Base-by-base conservation (phyloP, 1,140 invertebrate species). In the Saxidomus purpurata region DNA sequence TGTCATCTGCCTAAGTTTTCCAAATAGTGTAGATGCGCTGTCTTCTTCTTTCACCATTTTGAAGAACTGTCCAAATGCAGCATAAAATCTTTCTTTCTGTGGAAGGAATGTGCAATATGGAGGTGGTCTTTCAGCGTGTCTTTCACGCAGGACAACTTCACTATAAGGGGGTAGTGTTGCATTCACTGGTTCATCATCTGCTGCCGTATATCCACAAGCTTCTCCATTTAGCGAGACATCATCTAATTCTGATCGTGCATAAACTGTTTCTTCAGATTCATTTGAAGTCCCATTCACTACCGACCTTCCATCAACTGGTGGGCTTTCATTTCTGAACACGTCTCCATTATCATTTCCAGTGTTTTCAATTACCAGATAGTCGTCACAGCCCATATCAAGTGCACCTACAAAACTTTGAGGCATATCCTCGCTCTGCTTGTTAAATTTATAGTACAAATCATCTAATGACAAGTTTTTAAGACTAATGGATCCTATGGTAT, bases 1-100 rank as follows among this genome's bases (percentile, higher is more conserved):
- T 1, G 87, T 89, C 47, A 89, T 77, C 19, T 89, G 79, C 17
- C 87, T 67, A 15, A 89, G 67, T 34, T 89, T 89, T 31, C 49
- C 47, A 59, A 89, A 89, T n/a, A 89, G 9, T 47, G 87, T 80
- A 38, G 40, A 34, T 9, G 77, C 77, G 0, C 13, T 15, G 40
- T 88, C 76, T 40, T 88, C 86, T 19, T 88, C 86, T 6, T 81
- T 19, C 4, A 88, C 49, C 1, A 88, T 19, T 0, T 9, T 22
- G 36, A 38, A 69, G 34, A 88, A 88, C 22, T 81, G 49, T 13
- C 52, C 63, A 71, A 88, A 88, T 31, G 36, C 34, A 13, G 67
- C n/a, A 52, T 69, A 88, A 55, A 88, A 88, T 71, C 61, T 79
- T 13, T 59, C 47, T 67, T 52, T 69, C 19, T 67, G 61, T 15